These are phyloP conservation scores for Copidosoma aretas DNA, from an alignment of 2,888 invertebrate species.

Conservation along the genomic window DNA sequence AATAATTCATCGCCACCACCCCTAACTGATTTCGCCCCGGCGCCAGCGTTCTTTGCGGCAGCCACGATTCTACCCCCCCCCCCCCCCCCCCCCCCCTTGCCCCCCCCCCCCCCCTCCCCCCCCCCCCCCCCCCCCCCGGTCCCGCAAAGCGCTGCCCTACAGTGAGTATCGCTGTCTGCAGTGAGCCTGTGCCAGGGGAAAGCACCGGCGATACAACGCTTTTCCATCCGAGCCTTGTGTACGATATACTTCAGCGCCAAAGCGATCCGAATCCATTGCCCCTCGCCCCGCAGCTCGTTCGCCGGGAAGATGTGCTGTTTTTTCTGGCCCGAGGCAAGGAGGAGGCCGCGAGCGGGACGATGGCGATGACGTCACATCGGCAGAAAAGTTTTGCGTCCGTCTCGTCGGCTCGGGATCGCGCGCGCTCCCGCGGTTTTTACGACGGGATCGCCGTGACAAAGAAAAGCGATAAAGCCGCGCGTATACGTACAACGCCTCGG, in stretches of 20 bases:
- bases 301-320: too few species aligned
- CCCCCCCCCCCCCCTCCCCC: not conserved
- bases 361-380: too few species aligned
- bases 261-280: not conserved
- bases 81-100: not conserved
- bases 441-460: constrained; percentile 31
- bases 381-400: too few species aligned
- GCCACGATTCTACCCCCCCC: constrained; percentile 31
- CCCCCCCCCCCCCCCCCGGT: not conserved
- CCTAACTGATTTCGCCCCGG: constrained; percentile 53
- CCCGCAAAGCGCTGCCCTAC: too few species aligned
- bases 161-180: not conserved
- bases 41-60: constrained; percentile 59
- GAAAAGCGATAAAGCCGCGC: constrained; percentile 28
- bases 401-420: not conserved
- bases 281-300: too few species aligned
- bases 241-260: not conserved
- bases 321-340: too few species aligned
- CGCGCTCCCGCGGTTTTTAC: constrained; percentile 29
- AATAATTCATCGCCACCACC: constrained; percentile 51
- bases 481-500: not conserved
- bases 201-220: not conserved
- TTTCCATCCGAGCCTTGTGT: not conserved
- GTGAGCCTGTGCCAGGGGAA: not conserved
- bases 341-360: not conserved